phyloP scores from a whole-genome alignment of 2,797 vertebrate genomes.

The Miichthys miiuy region DNA sequence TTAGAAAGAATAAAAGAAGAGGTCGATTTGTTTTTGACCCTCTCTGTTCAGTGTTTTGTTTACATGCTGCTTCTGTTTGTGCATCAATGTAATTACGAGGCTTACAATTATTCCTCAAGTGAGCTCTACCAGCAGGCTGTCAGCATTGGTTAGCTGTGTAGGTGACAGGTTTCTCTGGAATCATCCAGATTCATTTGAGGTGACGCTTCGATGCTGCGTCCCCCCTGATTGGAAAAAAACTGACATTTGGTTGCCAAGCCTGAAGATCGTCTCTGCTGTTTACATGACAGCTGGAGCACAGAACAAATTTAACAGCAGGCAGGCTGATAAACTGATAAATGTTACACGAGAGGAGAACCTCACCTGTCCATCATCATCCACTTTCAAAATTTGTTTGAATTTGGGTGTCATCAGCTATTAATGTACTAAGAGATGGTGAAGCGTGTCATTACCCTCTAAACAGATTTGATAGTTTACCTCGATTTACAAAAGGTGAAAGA shows the following conservation, averaged over 20 bases:
- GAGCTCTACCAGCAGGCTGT: neutral
- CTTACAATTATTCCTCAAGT: neutral
- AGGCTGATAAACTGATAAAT: conserved; percentile 20
- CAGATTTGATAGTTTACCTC: neutral
- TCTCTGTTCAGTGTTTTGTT: neutral
- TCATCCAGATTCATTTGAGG: no score
- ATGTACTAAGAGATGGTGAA: conserved; percentile 4
- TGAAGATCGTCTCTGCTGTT: neutral
- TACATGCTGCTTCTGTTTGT: neutral
- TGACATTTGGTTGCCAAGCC: neutral
- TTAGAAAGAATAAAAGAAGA: neutral
- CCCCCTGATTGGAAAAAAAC: neutral
- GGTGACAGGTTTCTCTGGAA: neutral
- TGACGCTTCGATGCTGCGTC: neutral
- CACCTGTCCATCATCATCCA: neutral
- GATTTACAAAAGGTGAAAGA: neutral
- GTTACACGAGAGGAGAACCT: neutral
- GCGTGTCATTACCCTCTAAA: neutral
- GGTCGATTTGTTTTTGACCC: neutral
- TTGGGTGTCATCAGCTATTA: neutral
- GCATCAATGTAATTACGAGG: neutral
- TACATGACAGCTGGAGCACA: neutral
- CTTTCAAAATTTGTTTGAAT: neutral
- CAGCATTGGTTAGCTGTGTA: neutral
- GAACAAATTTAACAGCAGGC: conserved; percentile 9